Evolutionary conservation across 2,113 vertebrate species (phyloP).

Genomic region (Mus pahari): DNA sequence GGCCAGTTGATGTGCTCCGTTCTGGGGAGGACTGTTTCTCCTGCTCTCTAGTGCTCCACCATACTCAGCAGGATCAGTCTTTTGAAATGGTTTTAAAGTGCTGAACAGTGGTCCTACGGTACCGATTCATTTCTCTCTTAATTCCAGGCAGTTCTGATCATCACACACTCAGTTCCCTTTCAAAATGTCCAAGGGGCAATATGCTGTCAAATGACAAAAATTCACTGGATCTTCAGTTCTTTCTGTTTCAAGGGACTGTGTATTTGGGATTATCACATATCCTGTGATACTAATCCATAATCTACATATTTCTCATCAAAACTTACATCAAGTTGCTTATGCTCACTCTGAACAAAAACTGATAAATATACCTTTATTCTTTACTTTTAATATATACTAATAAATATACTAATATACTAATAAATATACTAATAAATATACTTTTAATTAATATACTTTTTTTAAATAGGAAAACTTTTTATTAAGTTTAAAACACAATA

Average conservation of each 20-base stretch:
- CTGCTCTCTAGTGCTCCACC: background rate
- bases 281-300: conserved; percentile 42
- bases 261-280: background rate
- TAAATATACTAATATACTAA: too few relatives aligned
- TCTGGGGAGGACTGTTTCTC: background rate
- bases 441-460: too few relatives aligned
- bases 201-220: conserved; percentile 18
- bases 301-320: conserved; percentile 40
- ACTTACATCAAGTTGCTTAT: conserved; percentile 8
- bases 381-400: too few relatives aligned
- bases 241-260: background rate
- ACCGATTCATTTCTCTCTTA: background rate
- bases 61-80: background rate
- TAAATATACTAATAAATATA: background rate
- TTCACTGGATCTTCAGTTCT: conserved; percentile 33
- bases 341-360: conserved; percentile 38
- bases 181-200: conserved; percentile 48
- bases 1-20: background rate
- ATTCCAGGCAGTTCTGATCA: background rate
- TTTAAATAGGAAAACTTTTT: too few relatives aligned
- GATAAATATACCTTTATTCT: background rate
- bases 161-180: conserved; percentile 14
- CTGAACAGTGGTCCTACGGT: background rate
- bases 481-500: too few relatives aligned
- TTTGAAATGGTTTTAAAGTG: background rate